Conservation (phyloP, 2,113 vertebrate species). For the Geothlypis trichas region DNA sequence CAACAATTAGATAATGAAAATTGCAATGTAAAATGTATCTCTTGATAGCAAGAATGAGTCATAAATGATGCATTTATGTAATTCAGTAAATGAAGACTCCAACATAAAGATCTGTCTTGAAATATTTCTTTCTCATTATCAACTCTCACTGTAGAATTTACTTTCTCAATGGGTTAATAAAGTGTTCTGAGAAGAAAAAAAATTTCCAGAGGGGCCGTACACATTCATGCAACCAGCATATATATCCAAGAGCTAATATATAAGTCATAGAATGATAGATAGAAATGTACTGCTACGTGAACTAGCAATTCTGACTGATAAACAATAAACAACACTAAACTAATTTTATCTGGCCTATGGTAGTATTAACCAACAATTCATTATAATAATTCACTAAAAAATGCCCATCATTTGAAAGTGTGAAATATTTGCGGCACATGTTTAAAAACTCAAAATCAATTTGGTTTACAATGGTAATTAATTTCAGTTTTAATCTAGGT, state of each 20-base stretch:
- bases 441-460: slow-evolving; percentile 9
- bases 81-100: background rate
- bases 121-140: background rate
- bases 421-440: slow-evolving; percentile 5
- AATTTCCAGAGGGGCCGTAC: background rate
- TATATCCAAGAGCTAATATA: background rate
- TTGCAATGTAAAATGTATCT: background rate
- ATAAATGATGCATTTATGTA: background rate
- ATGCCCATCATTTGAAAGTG: background rate
- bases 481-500: slow-evolving; percentile 18
- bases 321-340: background rate
- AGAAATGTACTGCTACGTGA: background rate
- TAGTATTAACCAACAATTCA: background rate
- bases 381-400: background rate
- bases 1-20: background rate
- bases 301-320: background rate
- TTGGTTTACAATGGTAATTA: background rate
- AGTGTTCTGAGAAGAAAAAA: background rate
- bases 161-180: background rate
- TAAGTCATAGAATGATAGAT: background rate
- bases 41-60: background rate
- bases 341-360: background rate
- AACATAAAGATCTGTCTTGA: background rate
- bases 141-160: background rate
- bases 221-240: background rate